These are phyloP conservation scores for Reinhardtius hippoglossoides DNA, from an alignment of 2,113 vertebrate species.

Conservation along the genomic window DNA sequence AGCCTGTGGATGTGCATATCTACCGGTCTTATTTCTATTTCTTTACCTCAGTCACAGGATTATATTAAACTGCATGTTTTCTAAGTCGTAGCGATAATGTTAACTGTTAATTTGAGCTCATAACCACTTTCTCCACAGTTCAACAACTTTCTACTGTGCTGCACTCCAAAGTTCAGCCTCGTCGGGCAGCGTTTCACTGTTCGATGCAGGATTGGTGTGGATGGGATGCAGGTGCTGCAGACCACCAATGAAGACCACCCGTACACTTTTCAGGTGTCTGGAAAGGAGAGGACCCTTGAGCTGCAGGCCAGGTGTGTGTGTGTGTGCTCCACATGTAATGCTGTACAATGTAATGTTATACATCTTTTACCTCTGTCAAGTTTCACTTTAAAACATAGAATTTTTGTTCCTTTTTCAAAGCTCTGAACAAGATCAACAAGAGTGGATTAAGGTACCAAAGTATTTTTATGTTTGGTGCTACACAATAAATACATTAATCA, in stretches of 20 bases:
- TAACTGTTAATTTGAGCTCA: neutral
- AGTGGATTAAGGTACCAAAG: conserved; percentile 92
- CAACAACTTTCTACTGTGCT: conserved; percentile 96
- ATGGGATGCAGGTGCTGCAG: conserved; percentile 91
- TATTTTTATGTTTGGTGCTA: neutral
- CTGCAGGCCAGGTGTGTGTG: conserved; percentile 89
- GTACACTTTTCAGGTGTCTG: conserved; percentile 93
- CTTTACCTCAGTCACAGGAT: neutral
- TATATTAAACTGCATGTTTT: neutral
- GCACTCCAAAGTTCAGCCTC: conserved; percentile 93
- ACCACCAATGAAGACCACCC: conserved; percentile 92
- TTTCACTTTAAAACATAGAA: neutral
- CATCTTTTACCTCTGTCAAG: neutral
- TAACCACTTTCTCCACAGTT: conserved; percentile 81
- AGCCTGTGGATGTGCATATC: neutral
- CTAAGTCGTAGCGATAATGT: too few species aligned
- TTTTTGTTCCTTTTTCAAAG: conserved; percentile 83
- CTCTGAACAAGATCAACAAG: conserved; percentile 90
- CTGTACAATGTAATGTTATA: too few species aligned
- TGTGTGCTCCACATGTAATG: neutral
- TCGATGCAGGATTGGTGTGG: conserved; percentile 89
- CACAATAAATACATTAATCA: neutral
- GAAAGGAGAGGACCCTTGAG: conserved; percentile 92
- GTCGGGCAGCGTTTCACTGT: conserved; percentile 91
- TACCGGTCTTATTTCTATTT: neutral